These are phyloP conservation scores for Conchocele bisecta DNA, from an alignment of 2,888 invertebrate genomes.

Conservation along the genomic window DNA sequence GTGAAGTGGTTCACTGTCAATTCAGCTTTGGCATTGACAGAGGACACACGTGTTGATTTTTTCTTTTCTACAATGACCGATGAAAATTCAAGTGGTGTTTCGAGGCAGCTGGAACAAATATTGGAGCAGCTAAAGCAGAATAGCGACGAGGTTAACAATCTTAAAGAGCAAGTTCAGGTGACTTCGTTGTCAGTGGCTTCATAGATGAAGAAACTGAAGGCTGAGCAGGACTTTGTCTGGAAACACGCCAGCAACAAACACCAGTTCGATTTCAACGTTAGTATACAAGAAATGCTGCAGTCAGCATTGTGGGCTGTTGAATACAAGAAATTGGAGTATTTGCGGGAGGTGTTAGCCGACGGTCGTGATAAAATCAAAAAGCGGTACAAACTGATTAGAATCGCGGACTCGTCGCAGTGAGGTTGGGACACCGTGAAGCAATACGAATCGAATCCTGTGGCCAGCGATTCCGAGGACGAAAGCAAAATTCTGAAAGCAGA, in stretches of 20 bases:
- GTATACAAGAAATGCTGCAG: constrained; percentile 10
- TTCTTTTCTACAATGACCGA: no score
- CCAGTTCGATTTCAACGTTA: constrained; percentile 37
- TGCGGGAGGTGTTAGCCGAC: constrained; percentile 10
- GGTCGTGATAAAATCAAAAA: constrained; percentile 24
- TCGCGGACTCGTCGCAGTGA: constrained; percentile 42
- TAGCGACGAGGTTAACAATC: constrained; percentile 1
- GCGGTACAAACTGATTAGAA: constrained; percentile 40
- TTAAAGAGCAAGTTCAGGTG: constrained; percentile 27
- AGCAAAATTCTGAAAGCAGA: constrained; percentile 40
- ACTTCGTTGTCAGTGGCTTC: not conserved
- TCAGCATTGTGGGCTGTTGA: constrained; percentile 33
- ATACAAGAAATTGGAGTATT: constrained; percentile 29
- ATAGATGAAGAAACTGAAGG: constrained; percentile 28
- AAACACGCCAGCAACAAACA: constrained; percentile 32
- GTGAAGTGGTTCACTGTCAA: no score
- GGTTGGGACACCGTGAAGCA: constrained; percentile 48
- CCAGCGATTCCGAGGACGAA: constrained; percentile 50
- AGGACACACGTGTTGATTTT: no score
- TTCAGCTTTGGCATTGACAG: no score
- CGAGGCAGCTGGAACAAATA: no score
- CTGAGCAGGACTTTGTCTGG: constrained; percentile 30
- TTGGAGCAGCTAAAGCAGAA: no score
- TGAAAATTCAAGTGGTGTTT: no score
- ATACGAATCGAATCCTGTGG: constrained; percentile 43